Evolutionary conservation across 2,888 invertebrate species (phyloP).

Genomic region (Tuberolachnus salignus): DNA sequence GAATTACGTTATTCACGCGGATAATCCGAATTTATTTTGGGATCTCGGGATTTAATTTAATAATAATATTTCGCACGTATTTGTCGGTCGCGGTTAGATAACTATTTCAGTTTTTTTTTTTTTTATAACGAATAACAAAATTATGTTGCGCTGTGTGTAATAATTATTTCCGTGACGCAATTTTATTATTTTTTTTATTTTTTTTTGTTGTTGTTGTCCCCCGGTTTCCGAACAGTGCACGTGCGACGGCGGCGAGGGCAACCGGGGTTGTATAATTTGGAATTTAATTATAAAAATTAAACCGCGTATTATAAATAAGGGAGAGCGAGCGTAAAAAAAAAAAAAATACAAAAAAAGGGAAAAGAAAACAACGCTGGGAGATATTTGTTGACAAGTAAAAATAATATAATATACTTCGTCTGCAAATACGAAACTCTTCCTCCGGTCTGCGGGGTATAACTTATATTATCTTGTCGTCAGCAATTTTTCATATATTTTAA

Average conservation of each 20-base stretch:
- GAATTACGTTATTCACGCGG: not conserved
- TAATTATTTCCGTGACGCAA: conserved; percentile 7
- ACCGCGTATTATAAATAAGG: not conserved
- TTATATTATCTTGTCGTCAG: conserved; percentile 15
- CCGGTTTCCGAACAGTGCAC: not conserved
- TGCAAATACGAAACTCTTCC: conserved; percentile 5
- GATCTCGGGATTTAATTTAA: not conserved
- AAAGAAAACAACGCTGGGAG: not conserved
- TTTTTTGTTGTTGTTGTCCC: no score
- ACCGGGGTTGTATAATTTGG: not conserved
- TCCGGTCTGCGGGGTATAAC: not conserved
- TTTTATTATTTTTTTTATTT: not conserved
- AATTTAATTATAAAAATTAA: conserved; percentile 24
- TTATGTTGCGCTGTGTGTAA: not conserved
- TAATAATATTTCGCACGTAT: not conserved
- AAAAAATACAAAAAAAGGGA: not conserved
- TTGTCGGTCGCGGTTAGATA: not conserved
- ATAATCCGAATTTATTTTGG: conserved; percentile 8
- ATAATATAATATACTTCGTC: conserved; percentile 1
- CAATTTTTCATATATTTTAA: conserved; percentile 31
- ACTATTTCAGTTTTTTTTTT: not conserved
- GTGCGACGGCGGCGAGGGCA: not conserved
- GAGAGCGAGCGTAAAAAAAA: not conserved
- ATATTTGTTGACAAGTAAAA: conserved; percentile 37
- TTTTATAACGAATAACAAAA: conserved; percentile 9